Conservation (phyloP, 2,797 vertebrate genomes). For the Pangasius mekongensis region DNA sequence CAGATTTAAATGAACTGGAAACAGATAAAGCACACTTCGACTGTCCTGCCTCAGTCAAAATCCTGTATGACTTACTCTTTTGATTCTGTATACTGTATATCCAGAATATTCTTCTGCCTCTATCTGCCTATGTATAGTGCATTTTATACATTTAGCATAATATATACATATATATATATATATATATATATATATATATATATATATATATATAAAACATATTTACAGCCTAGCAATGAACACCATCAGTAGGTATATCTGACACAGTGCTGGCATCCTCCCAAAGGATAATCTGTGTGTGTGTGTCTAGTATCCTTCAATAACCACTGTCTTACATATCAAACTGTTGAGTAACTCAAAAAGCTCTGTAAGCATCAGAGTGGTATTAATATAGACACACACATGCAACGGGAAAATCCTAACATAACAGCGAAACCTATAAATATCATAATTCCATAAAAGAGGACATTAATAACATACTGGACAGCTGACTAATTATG, state of each 20-base stretch:
- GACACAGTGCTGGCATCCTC: neutral
- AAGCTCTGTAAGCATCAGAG: neutral
- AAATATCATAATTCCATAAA: neutral
- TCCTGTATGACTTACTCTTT: neutral
- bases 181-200: no score
- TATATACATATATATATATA: neutral
- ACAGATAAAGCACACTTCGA: conserved; percentile 66
- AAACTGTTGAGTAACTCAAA: neutral
- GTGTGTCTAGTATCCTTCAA: neutral
- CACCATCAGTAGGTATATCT: neutral
- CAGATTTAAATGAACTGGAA: conserved; percentile 74
- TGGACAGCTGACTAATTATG: neutral
- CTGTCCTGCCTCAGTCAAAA: conserved; percentile 1
- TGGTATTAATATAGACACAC: neutral
- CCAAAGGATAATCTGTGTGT: neutral
- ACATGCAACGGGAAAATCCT: neutral
- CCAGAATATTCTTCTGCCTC: neutral
- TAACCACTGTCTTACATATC: neutral
- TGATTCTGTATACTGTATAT: neutral
- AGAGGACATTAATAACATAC: neutral
- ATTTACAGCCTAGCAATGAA: neutral
- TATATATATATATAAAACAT: no score
- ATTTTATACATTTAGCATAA: neutral
- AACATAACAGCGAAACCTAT: neutral
- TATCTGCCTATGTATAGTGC: neutral